A percentile compares a stretch with the other conserved stretches of the same genome.
Evolutionary conservation across 2,888 invertebrate species (phyloP).

Genomic region (Andrena dorsata): DNA sequence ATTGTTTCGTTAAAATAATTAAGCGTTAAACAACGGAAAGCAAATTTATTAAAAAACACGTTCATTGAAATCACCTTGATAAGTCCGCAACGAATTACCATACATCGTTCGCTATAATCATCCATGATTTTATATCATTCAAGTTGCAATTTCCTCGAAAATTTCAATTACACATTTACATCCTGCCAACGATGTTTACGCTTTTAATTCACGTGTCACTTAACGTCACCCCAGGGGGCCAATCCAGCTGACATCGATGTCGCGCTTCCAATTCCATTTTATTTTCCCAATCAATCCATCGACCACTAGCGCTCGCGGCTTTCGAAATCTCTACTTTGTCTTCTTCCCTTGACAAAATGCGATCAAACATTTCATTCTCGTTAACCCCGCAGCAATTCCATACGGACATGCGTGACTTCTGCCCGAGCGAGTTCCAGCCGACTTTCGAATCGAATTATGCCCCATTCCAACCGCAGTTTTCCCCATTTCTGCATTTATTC

Average conservation of each 20-base stretch:
- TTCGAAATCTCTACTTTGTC: constrained; percentile 34
- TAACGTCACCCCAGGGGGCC: neutral
- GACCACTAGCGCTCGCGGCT: constrained; percentile 20
- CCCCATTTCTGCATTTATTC: constrained; percentile 63
- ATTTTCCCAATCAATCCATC: constrained; percentile 11
- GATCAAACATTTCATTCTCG: constrained; percentile 57
- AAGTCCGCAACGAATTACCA: no score
- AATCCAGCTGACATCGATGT: neutral
- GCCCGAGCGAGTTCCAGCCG: constrained; percentile 63
- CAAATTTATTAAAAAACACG: no score
- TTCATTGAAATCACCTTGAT: no score
- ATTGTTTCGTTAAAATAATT: no score
- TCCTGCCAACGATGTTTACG: no score
- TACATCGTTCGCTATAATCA: no score
- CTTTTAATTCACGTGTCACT: neutral
- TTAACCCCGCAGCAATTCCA: constrained; percentile 61
- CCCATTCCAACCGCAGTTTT: constrained; percentile 51
- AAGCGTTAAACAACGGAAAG: no score
- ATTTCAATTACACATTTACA: no score
- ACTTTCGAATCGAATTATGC: constrained; percentile 64
- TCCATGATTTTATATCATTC: no score
- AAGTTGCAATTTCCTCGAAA: no score
- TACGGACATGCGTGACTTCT: constrained; percentile 63
- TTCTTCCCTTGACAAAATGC: constrained; percentile 48
- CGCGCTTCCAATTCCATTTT: neutral